A percentile compares a stretch with the other conserved stretches of the same genome.
phyloP scores from a whole-genome alignment of 2,113 vertebrate genomes.

The Anoura caudifer region DNA sequence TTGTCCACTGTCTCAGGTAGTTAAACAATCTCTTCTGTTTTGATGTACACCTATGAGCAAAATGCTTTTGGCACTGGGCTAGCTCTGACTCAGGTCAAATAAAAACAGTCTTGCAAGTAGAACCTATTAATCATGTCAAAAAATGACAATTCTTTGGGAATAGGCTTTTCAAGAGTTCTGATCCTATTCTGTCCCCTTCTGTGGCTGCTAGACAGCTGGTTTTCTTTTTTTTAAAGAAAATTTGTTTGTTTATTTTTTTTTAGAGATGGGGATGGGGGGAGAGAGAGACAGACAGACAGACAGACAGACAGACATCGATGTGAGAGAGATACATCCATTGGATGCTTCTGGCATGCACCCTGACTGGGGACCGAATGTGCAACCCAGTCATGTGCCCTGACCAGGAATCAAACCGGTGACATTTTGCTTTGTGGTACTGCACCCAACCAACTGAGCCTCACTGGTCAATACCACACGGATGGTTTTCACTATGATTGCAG shows the following conservation, averaged over 20 bases:
- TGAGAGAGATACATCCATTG: too few relatives aligned
- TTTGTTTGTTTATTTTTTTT: too few relatives aligned
- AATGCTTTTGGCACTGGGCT: neutral
- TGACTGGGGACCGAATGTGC: too few relatives aligned
- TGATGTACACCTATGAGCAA: neutral
- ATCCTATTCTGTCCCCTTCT: neutral
- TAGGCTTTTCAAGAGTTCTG: neutral
- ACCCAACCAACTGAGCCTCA: too few relatives aligned
- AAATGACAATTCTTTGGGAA: neutral
- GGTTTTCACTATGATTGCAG: neutral
- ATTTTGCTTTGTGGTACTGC: too few relatives aligned
- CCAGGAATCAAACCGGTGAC: too few relatives aligned
- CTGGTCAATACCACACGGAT: neutral
- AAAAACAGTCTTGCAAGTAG: neutral
- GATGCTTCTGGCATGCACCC: too few relatives aligned
- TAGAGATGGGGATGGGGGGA: too few relatives aligned
- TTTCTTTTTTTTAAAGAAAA: too few relatives aligned
- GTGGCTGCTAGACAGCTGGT: neutral
- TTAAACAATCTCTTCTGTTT: neutral
- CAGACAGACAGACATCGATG: too few relatives aligned
- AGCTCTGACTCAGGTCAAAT: neutral
- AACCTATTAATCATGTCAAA: neutral
- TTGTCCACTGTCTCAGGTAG: neutral
- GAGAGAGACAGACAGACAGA: too few relatives aligned
- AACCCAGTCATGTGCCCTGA: too few relatives aligned